Evolutionary conservation across 2,113 vertebrate species (phyloP).

Genomic region (Chelonoidis abingdonii): DNA sequence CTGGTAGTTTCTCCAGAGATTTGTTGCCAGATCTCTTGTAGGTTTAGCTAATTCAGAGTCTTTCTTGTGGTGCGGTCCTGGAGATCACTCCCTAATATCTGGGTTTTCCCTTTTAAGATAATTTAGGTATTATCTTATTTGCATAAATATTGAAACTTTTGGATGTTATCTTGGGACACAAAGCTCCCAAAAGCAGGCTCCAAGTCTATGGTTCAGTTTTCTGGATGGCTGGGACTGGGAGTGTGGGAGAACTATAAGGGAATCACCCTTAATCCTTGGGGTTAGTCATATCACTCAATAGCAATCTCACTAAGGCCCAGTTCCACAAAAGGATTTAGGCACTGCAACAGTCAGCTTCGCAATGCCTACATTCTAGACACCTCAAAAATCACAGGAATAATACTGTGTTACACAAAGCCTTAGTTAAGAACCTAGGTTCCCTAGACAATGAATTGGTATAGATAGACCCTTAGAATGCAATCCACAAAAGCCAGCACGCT

Average conservation of each 20-base stretch:
- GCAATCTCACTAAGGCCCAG: neutral
- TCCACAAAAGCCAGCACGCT: neutral
- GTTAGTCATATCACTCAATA: neutral
- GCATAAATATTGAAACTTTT: neutral
- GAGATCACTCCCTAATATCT: neutral
- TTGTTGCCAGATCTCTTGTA: neutral
- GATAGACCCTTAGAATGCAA: neutral
- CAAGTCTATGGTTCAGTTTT: neutral
- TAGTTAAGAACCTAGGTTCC: neutral
- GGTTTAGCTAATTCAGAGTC: neutral
- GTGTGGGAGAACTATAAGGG: neutral
- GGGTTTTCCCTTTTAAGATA: neutral
- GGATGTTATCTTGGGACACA: neutral
- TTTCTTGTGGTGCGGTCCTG: neutral
- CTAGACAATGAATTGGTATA: neutral
- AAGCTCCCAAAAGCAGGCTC: neutral
- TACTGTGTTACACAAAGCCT: neutral
- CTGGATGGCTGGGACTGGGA: neutral
- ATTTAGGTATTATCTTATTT: neutral
- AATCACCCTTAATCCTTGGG: neutral
- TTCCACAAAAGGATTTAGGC: neutral
- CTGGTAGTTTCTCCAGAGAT: neutral
- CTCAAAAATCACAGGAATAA: neutral
- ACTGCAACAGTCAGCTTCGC: neutral
- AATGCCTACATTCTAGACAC: neutral